A percentile compares a stretch with the other conserved stretches of the same genome.
Evolutionary conservation across 2,797 vertebrate species (phyloP).

Genomic region (Emys orbicularis): DNA sequence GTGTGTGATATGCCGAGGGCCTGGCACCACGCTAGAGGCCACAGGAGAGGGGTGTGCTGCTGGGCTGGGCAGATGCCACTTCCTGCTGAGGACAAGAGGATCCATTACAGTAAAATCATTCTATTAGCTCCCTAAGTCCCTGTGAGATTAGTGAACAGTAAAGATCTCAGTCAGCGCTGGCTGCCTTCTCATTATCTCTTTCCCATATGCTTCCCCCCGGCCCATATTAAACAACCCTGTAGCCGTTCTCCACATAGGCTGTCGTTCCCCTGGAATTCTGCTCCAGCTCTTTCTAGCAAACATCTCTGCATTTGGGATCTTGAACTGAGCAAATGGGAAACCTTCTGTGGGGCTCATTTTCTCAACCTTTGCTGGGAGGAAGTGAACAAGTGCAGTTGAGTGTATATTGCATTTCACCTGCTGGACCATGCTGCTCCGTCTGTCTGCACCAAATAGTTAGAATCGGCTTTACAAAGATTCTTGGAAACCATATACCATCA

Average conservation of each 20-base stretch:
- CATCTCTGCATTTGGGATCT: not conserved
- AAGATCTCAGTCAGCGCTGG: not conserved
- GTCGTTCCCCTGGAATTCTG: not conserved
- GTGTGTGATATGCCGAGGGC: not conserved
- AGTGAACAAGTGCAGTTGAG: too few relatives aligned
- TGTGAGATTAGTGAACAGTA: not conserved
- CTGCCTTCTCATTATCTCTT: not conserved
- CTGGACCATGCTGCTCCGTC: fast-evolving
- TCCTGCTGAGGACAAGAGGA: not conserved
- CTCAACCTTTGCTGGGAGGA: not conserved
- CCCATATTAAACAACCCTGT: not conserved
- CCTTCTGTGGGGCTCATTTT: not conserved
- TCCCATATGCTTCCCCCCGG: not conserved
- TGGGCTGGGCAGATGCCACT: not conserved
- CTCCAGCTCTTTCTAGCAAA: not conserved
- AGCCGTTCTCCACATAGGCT: not conserved
- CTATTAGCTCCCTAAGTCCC: not conserved
- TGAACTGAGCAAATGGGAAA: not conserved
- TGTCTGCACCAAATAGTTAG: not conserved
- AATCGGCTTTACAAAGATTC: not conserved
- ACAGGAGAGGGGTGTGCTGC: not conserved
- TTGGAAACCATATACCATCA: not conserved
- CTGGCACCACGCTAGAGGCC: not conserved
- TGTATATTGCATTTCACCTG: not conserved
- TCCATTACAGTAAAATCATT: not conserved